Evolutionary conservation across 2,113 vertebrate genomes (phyloP), one percentile per base, ranked within the genome.

Genomic region (Oreochromis niloticus): DNA sequence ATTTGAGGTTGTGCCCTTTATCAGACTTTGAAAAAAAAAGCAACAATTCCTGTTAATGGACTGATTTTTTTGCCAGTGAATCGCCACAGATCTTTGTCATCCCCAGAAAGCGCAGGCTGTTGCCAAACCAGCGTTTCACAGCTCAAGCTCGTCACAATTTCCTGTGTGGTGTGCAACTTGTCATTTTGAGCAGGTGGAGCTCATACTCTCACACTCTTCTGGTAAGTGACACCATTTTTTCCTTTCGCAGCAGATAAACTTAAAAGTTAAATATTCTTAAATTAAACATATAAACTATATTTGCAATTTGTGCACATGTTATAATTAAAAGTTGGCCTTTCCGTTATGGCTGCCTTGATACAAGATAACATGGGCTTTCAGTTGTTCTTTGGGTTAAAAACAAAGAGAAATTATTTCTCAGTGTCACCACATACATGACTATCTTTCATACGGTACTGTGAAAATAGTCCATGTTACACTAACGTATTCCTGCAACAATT

Each of bases 121-220:
- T 84, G 66, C 39, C 71, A 82, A 87, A 90, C 54, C 56, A 89
- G 61, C 50, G 24, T 82, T 95, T 88, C 89, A 82, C 89, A 93
- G 88, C 86, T 83, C 56, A 4, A 52, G 57, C 50, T 90, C 85
- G 92, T 95, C 94, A 95, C 91, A 91, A 84, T 88, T 97, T 97
- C 96, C 96, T 97, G 96, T 97, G 93, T 89, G 91, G 90, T 93
- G 59, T 87, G 80, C 66, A 87, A 19, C 80, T 90, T 87, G 81
- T 90, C 87, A 91, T 81, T 85, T 85, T 88, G 91, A 94, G 92
- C 92, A 43, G 57, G 48, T 82, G 73, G 87, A 88, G 86, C 6
- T 83, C 93, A 92, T 68, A 88, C 84, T 80, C 80, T 71, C 63
- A 84, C n/a, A 88, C 50, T 54, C 82, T 90, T 95, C 91, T 91